These are phyloP conservation scores for Drosophila pectinifera DNA, from an alignment of 1,140 invertebrate species.

Conservation along the genomic window DNA sequence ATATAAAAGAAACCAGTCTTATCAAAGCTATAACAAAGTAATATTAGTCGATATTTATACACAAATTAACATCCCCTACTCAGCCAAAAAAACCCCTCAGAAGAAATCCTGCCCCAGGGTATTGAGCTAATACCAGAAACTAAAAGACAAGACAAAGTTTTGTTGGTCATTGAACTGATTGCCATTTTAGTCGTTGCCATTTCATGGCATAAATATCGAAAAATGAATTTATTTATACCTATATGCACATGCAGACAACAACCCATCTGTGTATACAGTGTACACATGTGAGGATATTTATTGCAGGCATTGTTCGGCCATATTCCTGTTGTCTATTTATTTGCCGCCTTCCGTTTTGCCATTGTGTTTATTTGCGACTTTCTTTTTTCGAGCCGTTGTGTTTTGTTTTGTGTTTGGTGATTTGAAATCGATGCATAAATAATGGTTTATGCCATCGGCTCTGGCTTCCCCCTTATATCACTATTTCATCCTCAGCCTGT, in stretches of 20 bases:
- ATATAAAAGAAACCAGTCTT: no score
- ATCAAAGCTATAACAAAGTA: no score
- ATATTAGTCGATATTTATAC: no score
- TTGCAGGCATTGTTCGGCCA: conserved; percentile 46
- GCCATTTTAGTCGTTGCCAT: conserved; percentile 62
- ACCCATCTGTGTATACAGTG: conserved; percentile 22
- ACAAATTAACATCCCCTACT: no score
- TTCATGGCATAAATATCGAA: conserved; percentile 64
- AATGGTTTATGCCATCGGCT: conserved; percentile 71
- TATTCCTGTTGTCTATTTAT: conserved; percentile 51
- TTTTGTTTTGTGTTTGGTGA: conserved; percentile 55
- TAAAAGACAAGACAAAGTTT: conserved; percentile 53
- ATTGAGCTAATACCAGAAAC: conserved; percentile 5
- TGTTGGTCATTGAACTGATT: conserved; percentile 70
- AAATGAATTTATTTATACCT: conserved; percentile 53
- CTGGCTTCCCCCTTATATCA: conserved; percentile 34
- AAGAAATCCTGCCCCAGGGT: background rate
- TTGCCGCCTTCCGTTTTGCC: conserved; percentile 44
- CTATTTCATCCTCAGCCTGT: conserved; percentile 26
- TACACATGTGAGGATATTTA: conserved; percentile 52
- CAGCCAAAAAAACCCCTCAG: background rate
- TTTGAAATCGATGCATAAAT: conserved; percentile 80
- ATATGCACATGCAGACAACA: conserved; percentile 31
- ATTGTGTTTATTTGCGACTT: conserved; percentile 50
- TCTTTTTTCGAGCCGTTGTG: conserved; percentile 39